phyloP scores from a whole-genome alignment of 2,797 vertebrate species.

The Arctocebus calabarensis region DNA sequence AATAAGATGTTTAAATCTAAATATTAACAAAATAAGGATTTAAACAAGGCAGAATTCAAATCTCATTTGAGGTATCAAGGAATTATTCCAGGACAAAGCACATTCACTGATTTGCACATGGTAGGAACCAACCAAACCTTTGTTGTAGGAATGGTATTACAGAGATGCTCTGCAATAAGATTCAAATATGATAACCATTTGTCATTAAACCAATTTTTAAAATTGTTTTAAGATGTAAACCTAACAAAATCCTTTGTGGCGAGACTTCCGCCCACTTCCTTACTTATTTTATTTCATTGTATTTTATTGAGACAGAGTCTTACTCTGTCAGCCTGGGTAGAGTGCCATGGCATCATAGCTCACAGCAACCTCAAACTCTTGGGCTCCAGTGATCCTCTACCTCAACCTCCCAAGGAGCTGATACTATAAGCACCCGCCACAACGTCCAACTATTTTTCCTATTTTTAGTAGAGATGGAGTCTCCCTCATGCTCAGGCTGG shows the following conservation, averaged over 20 bases:
- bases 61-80: background rate
- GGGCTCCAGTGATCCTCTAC: too few species aligned
- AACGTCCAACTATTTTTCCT: too few species aligned
- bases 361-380: too few species aligned
- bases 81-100: background rate
- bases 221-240: constrained; percentile 18
- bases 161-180: background rate
- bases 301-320: too few species aligned
- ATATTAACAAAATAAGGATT: background rate
- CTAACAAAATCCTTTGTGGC: background rate
- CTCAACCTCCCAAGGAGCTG: too few species aligned
- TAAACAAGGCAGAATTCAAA: background rate
- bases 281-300: background rate
- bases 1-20: background rate
- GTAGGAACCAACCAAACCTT: background rate
- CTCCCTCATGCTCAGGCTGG: too few species aligned
- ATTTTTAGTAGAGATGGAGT: too few species aligned
- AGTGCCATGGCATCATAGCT: too few species aligned
- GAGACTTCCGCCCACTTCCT: background rate
- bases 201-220: background rate
- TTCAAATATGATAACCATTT: background rate
- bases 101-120: background rate
- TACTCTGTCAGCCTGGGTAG: too few species aligned
- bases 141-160: background rate
- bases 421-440: too few species aligned